phyloP scores from a whole-genome alignment of 2,888 invertebrate species.

The Alviniconcha strummeri region DNA sequence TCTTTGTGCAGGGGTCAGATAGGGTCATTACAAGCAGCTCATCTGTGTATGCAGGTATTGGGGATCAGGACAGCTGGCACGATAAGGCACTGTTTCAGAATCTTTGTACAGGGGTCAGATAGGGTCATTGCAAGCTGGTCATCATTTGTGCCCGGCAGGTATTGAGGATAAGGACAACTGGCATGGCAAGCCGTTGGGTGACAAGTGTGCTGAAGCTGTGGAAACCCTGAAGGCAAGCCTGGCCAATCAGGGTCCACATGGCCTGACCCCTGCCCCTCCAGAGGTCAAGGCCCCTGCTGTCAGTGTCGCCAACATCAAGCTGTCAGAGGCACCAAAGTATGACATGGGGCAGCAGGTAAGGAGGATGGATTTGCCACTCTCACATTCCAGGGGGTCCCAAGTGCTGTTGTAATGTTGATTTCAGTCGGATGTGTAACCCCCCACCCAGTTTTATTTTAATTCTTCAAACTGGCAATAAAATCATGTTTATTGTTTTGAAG shows the following conservation, averaged over 20 bases:
- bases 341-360: constrained; percentile 76
- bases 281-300: constrained; percentile 82
- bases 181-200: constrained; percentile 98
- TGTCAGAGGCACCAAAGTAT: constrained; percentile 89
- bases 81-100: constrained; percentile 86
- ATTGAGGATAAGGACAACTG: constrained; percentile 96
- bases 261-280: constrained; percentile 81
- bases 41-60: constrained; percentile 81
- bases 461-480: no score
- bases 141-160: constrained; percentile 75
- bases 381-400: no score
- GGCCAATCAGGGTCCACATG: constrained; percentile 81
- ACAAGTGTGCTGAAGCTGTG: constrained; percentile 82
- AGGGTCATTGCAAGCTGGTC: not conserved
- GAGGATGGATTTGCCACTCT: no score
- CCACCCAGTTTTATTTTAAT: no score
- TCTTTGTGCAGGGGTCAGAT: no score
- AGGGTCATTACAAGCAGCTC: no score
- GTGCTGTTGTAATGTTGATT: no score
- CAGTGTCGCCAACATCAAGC: constrained; percentile 82
- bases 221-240: constrained; percentile 77
- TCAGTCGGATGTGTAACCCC: no score
- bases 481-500: no score
- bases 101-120: no score
- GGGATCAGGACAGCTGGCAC: constrained; percentile 97